Evolutionary conservation across 2,797 vertebrate species (phyloP), one percentile per base, ranked within the genome.

Genomic region (Thunnus albacares): DNA sequence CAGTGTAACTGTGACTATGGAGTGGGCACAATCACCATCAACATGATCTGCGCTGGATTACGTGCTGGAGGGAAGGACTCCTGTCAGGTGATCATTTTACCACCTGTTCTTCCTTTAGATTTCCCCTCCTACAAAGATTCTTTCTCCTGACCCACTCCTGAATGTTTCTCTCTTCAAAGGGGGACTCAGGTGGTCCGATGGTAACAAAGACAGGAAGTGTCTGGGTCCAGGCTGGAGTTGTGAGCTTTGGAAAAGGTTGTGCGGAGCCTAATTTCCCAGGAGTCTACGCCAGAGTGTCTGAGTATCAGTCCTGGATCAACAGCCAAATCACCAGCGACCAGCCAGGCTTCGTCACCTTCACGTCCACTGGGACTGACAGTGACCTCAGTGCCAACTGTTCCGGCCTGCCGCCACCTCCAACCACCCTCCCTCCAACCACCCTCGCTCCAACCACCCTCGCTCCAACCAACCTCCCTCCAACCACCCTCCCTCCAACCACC

Each of bases 41-140:
- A 95, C 80, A 94, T 95, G 95, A 77, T 96, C 5, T 95, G 93
- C 47, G 92, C 94, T 0, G 93, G 86, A 3, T 70, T 94, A 1
- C 0, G 26, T 3, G 43, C 4, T 0, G 93, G 94, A 43, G 94
- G 93, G 1, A 94, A 79, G 20, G 94, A 94, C 55, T 79, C 90
- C 12, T 96, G 95, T 62, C 93, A 93, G 92, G 94, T 95, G 75
- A 87, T 22, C 30, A 51, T 55, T 72, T 33, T 12, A 6, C 58
- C 6, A 0, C 3, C 10, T 5, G 7, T 20, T 9, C 35, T 28
- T 30, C 2, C 18, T 12, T 65, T 61, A 30, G 10, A 17, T 52
- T 57, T 68, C 0, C 59, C n/a, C 1, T 55, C 12, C 22, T 30
- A 26, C 3, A 24, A 4, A 60, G n/a, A 38, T 4, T 45, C 11